Conservation (phyloP, 2,113 vertebrate species). For the Neotoma lepida region DNA sequence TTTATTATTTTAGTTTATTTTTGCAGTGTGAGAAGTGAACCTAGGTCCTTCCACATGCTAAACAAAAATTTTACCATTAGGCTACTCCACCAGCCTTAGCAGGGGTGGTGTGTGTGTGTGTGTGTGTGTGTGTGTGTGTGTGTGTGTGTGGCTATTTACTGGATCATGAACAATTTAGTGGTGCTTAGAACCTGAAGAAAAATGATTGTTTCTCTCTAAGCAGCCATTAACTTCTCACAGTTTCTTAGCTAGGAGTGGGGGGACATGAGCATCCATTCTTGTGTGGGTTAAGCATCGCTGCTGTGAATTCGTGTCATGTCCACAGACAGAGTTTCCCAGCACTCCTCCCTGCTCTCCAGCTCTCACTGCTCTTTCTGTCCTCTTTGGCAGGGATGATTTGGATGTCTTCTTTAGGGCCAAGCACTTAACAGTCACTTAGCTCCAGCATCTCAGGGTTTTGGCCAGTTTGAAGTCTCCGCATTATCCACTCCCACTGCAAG, state of each 20-base stretch:
- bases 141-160: not conserved
- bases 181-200: too few species aligned
- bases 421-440: too few species aligned
- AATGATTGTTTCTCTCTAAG: too few species aligned
- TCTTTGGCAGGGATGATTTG: not conserved
- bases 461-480: not conserved
- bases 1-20: not conserved
- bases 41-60: not conserved
- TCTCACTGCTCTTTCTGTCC: not conserved
- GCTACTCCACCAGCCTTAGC: not conserved
- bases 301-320: not conserved
- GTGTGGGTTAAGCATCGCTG: not conserved
- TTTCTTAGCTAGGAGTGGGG: too few species aligned
- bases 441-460: not conserved
- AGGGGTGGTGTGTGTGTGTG: too few species aligned
- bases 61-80: not conserved
- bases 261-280: not conserved
- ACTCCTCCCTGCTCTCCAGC: too few species aligned
- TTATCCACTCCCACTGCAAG: not conserved
- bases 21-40: not conserved
- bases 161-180: not conserved
- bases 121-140: too few species aligned
- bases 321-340: too few species aligned
- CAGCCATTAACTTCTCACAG: too few species aligned
- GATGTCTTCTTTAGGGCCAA: not conserved